These are phyloP conservation scores for Luffia ferchaultella DNA, from an alignment of 2,888 invertebrate species.

Conservation along the genomic window DNA sequence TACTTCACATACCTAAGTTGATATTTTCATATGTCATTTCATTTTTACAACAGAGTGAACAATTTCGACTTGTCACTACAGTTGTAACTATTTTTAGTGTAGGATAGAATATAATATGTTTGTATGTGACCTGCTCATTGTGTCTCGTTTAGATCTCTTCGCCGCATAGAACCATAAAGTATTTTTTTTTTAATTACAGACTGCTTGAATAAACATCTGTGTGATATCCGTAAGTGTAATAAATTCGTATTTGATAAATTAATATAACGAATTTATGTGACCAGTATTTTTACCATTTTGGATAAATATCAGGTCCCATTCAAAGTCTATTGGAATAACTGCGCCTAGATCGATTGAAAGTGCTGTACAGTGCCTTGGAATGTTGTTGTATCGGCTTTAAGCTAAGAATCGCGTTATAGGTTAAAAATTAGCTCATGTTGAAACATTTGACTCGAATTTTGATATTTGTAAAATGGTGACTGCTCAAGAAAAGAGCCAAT, in stretches of 20 bases:
- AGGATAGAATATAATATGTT: background rate
- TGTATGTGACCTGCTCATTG: background rate
- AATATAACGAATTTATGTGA: too few relatives aligned
- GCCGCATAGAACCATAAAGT: too few relatives aligned
- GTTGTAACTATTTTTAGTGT: background rate
- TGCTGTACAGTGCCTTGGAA: background rate
- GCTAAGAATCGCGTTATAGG: too few relatives aligned
- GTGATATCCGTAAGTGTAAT: too few relatives aligned
- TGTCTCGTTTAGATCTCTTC: background rate
- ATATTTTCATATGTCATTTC: background rate
- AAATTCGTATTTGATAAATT: too few relatives aligned
- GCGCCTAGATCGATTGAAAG: too few relatives aligned
- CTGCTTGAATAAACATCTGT: too few relatives aligned
- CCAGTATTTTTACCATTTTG: too few relatives aligned
- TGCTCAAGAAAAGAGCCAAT: background rate
- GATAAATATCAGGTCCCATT: too few relatives aligned
- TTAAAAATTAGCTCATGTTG: background rate
- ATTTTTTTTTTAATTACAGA: too few relatives aligned
- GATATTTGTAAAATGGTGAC: background rate
- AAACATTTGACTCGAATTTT: background rate
- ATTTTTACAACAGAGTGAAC: background rate
- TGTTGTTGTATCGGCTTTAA: background rate
- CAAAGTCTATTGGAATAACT: too few relatives aligned
- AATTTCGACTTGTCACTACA: background rate
- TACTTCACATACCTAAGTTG: too few relatives aligned